Percentiles rank a stretch among this genome's conserved stretches.
Evolutionary conservation across 2,113 vertebrate genomes (phyloP).

Genomic region (Ceyx melanurus): DNA sequence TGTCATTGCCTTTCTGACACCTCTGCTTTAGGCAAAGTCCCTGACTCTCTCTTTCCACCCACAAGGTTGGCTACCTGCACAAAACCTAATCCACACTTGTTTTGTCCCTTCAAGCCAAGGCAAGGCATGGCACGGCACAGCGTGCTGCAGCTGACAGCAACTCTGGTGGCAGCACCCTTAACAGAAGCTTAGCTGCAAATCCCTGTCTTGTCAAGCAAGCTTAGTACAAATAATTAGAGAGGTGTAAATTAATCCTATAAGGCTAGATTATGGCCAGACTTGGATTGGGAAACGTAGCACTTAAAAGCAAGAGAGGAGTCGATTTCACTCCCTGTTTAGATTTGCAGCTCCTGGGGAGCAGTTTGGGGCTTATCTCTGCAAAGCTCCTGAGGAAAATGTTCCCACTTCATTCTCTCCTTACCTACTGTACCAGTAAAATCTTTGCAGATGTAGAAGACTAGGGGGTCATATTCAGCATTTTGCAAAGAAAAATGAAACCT

Average conservation of each 20-base stretch:
- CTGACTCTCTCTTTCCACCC: neutral
- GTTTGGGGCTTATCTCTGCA: neutral
- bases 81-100: neutral
- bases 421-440: neutral
- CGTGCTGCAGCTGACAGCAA: neutral
- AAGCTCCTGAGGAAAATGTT: neutral
- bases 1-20: neutral
- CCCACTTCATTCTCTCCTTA: neutral
- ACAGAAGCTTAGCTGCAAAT: conserved; percentile 17
- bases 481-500: neutral
- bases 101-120: fast-evolving
- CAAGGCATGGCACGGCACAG: neutral
- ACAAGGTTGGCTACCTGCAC: neutral
- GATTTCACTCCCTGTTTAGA: neutral
- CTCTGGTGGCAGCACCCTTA: neutral
- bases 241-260: neutral
- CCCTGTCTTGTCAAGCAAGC: neutral
- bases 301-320: neutral
- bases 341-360: neutral
- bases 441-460: neutral
- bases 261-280: fast-evolving
- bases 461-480: neutral
- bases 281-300: fast-evolving
- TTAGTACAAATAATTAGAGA: conserved; percentile 16
- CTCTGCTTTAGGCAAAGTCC: neutral